Base-by-base conservation (phyloP, 1,140 invertebrate genomes). In the Hycleus cichorii region DNA sequence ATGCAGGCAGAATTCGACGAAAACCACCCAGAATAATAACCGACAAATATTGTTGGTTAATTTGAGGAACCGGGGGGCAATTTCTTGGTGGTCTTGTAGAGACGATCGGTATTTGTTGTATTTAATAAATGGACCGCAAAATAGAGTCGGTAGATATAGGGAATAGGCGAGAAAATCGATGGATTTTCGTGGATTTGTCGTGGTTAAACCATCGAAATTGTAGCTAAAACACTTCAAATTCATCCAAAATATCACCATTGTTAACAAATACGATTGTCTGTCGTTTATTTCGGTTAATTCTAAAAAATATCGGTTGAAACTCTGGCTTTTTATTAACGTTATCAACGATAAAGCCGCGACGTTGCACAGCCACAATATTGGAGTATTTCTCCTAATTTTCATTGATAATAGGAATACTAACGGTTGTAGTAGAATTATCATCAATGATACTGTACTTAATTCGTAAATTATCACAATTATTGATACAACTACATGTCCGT, bases 101-200 rank as follows among this genome's bases (percentile, higher is more conserved):
- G 10, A 43, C 39, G 71, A 75, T 54, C 68, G 64, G 56, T 72
- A 62, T 40, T 74, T 70, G 59, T 76, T 77, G 75, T 87, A 93
- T 4, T 85, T 76, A 59, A 94, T 80, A 49, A 93, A 76, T 24
- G 91, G 91, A 45, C 91, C 91, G 60, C 83, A 80, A 63, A 88
- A 86, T 43, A 90, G 78, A 7, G 85, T 77, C 26, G 91, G 91
- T 42, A 93, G 80, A 73, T 95, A 94, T 59, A 93, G 81, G 58
- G 82, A 82, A 69, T 93, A 94, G 32, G 83, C 80, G 18, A 87
- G 66, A 59, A 80, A 78, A 25, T 82, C 64, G 80, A 72, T 53
- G 25, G 49, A 7, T 38, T 60, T 60, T 49, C 24, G 11, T 44
- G 46, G 48, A 39, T 44, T 12, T 53, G 56, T 27, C 58, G 42